Evolutionary conservation across 2,113 vertebrate genomes (phyloP).

Genomic region (Ellobius talpinus): DNA sequence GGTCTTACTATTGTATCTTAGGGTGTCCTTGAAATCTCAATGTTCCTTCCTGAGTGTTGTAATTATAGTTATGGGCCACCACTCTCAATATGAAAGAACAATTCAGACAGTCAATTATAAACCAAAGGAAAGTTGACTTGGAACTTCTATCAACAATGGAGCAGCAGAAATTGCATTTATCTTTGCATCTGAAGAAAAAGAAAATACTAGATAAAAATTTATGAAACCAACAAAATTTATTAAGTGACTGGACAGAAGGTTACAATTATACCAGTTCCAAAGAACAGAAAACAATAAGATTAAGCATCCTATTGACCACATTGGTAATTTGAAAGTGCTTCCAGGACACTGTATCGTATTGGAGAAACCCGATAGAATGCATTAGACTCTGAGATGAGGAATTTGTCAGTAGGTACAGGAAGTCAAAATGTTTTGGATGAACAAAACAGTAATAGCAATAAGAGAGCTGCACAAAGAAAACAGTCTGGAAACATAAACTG

Average conservation of each 20-base stretch:
- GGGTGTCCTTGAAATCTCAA: neutral
- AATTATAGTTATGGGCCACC: neutral
- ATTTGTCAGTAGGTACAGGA: neutral
- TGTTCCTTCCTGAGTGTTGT: neutral
- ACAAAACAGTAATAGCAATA: neutral
- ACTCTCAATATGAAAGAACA: neutral
- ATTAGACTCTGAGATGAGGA: neutral
- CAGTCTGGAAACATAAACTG: neutral
- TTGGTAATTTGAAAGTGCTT: constrained; percentile 7
- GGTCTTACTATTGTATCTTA: neutral
- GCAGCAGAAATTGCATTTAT: constrained; percentile 7
- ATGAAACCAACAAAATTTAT: neutral
- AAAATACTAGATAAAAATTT: constrained; percentile 7
- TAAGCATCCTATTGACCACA: neutral
- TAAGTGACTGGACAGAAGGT: neutral
- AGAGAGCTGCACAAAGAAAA: neutral
- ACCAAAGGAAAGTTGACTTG: neutral
- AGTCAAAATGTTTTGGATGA: neutral
- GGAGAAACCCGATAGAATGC: neutral
- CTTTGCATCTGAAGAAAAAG: neutral
- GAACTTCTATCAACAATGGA: neutral
- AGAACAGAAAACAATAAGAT: neutral
- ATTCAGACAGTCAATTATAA: neutral
- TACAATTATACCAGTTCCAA: neutral
- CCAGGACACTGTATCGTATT: neutral